phyloP scores from a whole-genome alignment of 2,797 vertebrate genomes.

The Neomorphus geoffroyi region DNA sequence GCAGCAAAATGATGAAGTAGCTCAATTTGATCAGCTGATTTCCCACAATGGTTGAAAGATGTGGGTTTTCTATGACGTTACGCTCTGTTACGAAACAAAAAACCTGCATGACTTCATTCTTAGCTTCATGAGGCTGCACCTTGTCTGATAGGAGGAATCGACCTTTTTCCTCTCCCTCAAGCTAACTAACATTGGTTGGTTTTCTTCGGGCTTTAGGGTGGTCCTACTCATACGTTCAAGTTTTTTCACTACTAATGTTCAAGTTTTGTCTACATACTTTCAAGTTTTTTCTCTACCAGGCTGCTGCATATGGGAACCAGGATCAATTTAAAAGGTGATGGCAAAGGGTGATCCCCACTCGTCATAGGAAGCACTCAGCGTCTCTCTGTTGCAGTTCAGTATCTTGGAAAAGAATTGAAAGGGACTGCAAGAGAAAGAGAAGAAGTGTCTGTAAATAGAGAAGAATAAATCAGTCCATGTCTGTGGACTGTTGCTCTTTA shows the following conservation, averaged over 20 bases:
- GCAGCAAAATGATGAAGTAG: conserved; percentile 15
- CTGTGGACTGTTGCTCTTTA: background rate
- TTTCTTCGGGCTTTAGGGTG: background rate
- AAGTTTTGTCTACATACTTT: background rate
- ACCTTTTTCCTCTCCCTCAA: background rate
- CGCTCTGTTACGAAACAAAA: background rate
- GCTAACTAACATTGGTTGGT: background rate
- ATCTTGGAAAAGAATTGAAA: background rate
- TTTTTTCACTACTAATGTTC: background rate
- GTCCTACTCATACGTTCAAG: background rate
- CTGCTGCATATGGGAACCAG: background rate
- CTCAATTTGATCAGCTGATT: conserved; percentile 44
- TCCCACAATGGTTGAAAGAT: conserved; percentile 40
- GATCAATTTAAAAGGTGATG: background rate
- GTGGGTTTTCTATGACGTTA: background rate
- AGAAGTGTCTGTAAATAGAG: background rate
- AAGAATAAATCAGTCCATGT: background rate
- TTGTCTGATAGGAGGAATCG: background rate
- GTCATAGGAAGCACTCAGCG: background rate
- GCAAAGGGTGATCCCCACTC: background rate
- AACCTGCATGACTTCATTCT: background rate
- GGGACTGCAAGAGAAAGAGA: background rate
- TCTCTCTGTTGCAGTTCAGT: background rate
- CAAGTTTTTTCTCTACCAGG: background rate
- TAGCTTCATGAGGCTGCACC: background rate